These are phyloP conservation scores for Corbicula japonica DNA, from an alignment of 2,888 invertebrate species.

Conservation along the genomic window DNA sequence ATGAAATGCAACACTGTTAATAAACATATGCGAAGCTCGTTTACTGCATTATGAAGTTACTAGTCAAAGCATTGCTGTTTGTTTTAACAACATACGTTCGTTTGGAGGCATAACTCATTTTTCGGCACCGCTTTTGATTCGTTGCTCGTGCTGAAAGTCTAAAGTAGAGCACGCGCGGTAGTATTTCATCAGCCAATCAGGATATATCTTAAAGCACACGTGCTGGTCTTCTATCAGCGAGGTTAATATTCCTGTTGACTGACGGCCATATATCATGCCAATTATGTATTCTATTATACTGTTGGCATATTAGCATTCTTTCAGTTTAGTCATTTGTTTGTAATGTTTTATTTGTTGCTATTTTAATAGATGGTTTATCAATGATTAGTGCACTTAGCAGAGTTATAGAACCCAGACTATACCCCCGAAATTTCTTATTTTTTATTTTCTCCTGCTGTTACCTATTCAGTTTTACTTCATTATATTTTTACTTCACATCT, in stretches of 20 bases:
- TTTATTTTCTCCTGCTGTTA: too few species aligned
- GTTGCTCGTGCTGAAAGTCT: background rate
- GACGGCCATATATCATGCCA: conserved; percentile 23
- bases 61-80: conserved; percentile 39
- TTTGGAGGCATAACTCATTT: conserved; percentile 18
- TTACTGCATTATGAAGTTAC: conserved; percentile 36
- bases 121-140: conserved; percentile 18
- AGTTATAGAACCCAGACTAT: too few species aligned
- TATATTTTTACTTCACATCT: too few species aligned
- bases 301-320: conserved; percentile 26
- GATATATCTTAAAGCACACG: background rate
- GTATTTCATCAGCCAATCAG: conserved; percentile 50
- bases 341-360: too few species aligned
- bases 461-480: too few species aligned
- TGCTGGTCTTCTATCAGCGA: conserved; percentile 14
- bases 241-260: conserved; percentile 18
- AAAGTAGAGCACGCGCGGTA: conserved; percentile 52
- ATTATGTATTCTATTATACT: conserved; percentile 26
- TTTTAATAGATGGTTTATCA: too few species aligned
- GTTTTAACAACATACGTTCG: conserved; percentile 39
- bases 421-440: too few species aligned
- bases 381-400: too few species aligned
- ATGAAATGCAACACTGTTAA: conserved; percentile 43
- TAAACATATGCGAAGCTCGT: conserved; percentile 43
- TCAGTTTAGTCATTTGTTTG: too few species aligned